Base-by-base conservation (phyloP, 2,888 invertebrate species). In the Thecophora atra region DNA sequence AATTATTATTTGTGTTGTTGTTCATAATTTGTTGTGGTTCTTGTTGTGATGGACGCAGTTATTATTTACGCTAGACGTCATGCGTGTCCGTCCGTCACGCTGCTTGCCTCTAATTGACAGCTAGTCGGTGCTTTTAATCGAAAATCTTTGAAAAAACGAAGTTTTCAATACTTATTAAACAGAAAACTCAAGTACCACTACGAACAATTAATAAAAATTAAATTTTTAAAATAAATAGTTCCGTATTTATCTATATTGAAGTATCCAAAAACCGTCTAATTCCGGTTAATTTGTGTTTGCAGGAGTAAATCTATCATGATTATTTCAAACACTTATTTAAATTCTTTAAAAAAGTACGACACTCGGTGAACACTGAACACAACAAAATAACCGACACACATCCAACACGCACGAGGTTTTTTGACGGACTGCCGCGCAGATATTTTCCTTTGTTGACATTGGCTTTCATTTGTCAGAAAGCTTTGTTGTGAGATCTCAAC, bases 1-100 rank as follows among this genome's bases (percentile, higher is more conserved):
- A 51, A 6, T 44, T 19, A 19, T 19, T 47, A 21, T 26, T n/a
- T n/a, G n/a, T 47, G 60, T 30, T 47, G 47, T 15, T 60, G 26
- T 44, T 60, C 51, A 60, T 60, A n/a, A 60, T 56, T 69, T 44
- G 17, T 60, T 47, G 52, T 30, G 17, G 17, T 47, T 70, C 5
- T 47, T 42, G 26, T 47, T 44, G 24, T 44, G 11, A 30, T 19
- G 15, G 37, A 8, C 6, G 37, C 62, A 11, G 21, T 56, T 56
- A 42, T 58, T 69, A 44, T 58, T 69, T 13, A 63, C 70, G 52
- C 63, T 51, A 52, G 52, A 62, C 21, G 17, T 51, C 70, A 47
- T 70, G 70, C 63, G 70, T 62, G 54, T 52, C 54, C 62, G 24
- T 51, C 47, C 63, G 63, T 70, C 70, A 63, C 37, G 62, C 63